Base-by-base conservation (phyloP, 2,113 vertebrate genomes). In the Lonchura striata region DNA sequence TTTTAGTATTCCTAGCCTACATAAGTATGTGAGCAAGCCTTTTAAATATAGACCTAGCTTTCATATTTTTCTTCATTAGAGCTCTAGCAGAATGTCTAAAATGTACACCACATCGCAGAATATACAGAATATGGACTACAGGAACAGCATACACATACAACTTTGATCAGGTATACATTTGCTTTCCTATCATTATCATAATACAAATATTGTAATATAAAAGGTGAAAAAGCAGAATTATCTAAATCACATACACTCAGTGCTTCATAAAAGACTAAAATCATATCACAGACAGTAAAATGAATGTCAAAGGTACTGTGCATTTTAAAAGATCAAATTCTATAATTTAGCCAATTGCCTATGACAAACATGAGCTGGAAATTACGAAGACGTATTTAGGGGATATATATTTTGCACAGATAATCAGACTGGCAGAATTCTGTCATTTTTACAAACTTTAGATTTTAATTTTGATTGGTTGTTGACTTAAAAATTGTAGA, bases 1-100 rank as follows among this genome's bases (percentile, higher is more conserved):
- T 96, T 96, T 95, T 93, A 97, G 96, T 86, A 42, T 84, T 90
- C 57, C 65, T 94, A 96, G 79, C 88, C 93, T 84, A 96, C 95
- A 95, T 90, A 95, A 94, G 76, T 86, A 76, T 95, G 90, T 75
- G 65, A 97, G 80, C 86, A 96, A 94, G 82, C 61, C 69, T 91
- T 84, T 94, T 88, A 96, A 94, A 95, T 96, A 94, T 92, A 96
- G 92, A 77, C 41, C 21, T 46, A 95, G 90, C 28, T 59, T 93
- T 93, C 88, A 46, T 75, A 86, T 86, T 96, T 95, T 94, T 90
- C 90, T 93, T 88, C 82, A 86, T 94, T 93, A 97, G 82, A 78
- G 35, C 61, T 84, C 61, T 50, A 95, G 87, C 65, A 91, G 77
- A 91, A 87, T 61, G 77, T 22, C 81, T 79, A 69, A 90, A 78